Percentiles rank a stretch among this genome's conserved stretches.
phyloP scores from a whole-genome alignment of 2,888 invertebrate species.

The Oasisia sp. region DNA sequence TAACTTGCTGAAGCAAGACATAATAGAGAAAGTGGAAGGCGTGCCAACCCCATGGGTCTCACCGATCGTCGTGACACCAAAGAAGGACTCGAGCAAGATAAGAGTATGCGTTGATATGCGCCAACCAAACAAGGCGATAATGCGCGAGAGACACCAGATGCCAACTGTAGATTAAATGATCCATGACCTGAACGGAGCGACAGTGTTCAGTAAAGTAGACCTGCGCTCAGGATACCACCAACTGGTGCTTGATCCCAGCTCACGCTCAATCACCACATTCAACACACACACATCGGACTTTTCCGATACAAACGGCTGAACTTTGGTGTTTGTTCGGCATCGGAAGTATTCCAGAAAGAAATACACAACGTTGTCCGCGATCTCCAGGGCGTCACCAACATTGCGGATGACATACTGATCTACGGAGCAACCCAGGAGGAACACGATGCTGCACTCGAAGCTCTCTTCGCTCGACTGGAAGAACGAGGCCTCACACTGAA shows the following conservation, averaged over 20 bases:
- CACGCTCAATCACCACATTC: too few species aligned
- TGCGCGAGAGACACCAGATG: constrained; percentile 26
- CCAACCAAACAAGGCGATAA: constrained; percentile 43
- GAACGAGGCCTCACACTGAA: constrained; percentile 36
- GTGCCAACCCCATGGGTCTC: constrained; percentile 32
- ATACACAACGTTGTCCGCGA: too few species aligned
- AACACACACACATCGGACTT: too few species aligned
- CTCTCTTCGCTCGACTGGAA: constrained; percentile 21
- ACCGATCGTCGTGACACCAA: constrained; percentile 20
- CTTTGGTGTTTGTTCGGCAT: too few species aligned
- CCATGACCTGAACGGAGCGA: constrained; percentile 32
- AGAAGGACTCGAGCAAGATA: constrained; percentile 39
- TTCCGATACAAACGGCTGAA: too few species aligned
- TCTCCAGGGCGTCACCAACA: too few species aligned
- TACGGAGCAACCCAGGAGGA: too few species aligned
- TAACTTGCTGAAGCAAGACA: constrained; percentile 14
- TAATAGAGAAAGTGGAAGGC: constrained; percentile 29
- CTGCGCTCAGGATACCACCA: too few species aligned
- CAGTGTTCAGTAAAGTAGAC: too few species aligned
- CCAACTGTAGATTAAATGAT: constrained; percentile 33
- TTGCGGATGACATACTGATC: too few species aligned
- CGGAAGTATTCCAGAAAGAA: too few species aligned
- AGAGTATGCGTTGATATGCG: constrained; percentile 47
- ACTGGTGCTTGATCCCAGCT: too few species aligned
- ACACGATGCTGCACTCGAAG: constrained; percentile 14